A percentile compares a stretch with the other conserved stretches of the same genome.
These are phyloP conservation scores for Cyphomyrus discorhynchus DNA, from an alignment of 2,113 vertebrate genomes.

Conservation along the genomic window DNA sequence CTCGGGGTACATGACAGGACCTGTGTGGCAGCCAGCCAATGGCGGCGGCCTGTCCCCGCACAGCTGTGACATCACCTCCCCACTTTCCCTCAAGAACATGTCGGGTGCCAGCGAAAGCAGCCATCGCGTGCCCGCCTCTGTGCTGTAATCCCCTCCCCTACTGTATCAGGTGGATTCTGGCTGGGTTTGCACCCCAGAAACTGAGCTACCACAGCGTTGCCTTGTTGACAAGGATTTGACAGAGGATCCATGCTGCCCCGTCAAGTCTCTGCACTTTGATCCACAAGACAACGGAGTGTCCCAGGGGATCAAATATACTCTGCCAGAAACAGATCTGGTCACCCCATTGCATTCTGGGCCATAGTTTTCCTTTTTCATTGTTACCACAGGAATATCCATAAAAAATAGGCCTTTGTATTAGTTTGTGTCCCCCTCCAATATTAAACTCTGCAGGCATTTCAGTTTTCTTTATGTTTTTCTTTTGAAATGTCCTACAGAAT, in stretches of 20 bases:
- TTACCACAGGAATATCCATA: not conserved
- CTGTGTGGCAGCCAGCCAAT: slow-evolving; percentile 83
- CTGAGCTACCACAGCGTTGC: slow-evolving; percentile 22
- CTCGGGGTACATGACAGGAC: slow-evolving; percentile 81
- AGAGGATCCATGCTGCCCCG: not conserved
- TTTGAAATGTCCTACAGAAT: not conserved
- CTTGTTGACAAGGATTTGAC: slow-evolving; percentile 41
- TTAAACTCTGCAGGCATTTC: not conserved
- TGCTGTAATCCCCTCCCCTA: slow-evolving; percentile 55
- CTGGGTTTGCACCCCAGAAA: not conserved
- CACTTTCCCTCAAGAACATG: slow-evolving; percentile 81
- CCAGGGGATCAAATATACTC: not conserved
- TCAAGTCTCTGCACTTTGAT: not conserved
- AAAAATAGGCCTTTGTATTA: not conserved
- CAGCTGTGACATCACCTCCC: slow-evolving; percentile 80
- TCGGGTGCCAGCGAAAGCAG: slow-evolving; percentile 70
- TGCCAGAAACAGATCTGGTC: not conserved
- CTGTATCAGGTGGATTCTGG: not conserved
- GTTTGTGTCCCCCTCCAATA: not conserved
- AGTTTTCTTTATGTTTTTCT: not conserved
- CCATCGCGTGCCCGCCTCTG: slow-evolving; percentile 68
- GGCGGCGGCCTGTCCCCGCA: slow-evolving; percentile 82
- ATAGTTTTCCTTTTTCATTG: not conserved
- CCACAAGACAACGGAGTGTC: not conserved
- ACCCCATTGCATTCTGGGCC: not conserved